Conservation (phyloP, 2,797 vertebrate species). For the Petrocephalus sullivani region DNA sequence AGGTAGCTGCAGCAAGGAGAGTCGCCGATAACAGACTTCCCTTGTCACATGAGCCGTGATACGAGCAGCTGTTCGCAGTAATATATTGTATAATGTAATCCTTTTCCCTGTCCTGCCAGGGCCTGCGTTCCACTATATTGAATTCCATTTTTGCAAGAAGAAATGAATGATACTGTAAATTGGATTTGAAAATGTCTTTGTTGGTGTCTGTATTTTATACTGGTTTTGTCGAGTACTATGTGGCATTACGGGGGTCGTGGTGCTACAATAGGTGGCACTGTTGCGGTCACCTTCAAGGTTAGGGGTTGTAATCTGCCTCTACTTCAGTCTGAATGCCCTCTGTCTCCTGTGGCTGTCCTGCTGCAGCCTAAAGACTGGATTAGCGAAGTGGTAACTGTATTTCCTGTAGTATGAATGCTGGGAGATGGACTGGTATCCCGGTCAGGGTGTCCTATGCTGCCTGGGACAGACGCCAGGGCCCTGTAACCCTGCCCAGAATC, state of each 20-base stretch:
- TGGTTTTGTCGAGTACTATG: background rate
- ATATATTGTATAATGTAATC: background rate
- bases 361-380: background rate
- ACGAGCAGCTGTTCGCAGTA: conserved; percentile 13
- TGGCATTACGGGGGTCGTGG: background rate
- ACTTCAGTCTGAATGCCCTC: background rate
- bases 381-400: background rate
- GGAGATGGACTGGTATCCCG: background rate
- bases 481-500: background rate
- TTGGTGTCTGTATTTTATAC: background rate
- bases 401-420: too few species aligned
- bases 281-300: background rate
- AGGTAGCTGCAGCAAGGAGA: background rate
- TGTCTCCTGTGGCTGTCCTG: background rate
- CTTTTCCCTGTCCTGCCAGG: background rate
- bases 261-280: background rate
- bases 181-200: background rate
- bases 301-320: background rate
- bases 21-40: background rate
- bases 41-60: background rate
- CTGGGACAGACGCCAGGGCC: background rate
- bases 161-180: background rate
- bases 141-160: background rate
- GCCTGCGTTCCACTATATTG: background rate
- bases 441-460: background rate